These are phyloP conservation scores for Lithophane ornitopus DNA, from an alignment of 2,888 invertebrate species.

Conservation along the genomic window DNA sequence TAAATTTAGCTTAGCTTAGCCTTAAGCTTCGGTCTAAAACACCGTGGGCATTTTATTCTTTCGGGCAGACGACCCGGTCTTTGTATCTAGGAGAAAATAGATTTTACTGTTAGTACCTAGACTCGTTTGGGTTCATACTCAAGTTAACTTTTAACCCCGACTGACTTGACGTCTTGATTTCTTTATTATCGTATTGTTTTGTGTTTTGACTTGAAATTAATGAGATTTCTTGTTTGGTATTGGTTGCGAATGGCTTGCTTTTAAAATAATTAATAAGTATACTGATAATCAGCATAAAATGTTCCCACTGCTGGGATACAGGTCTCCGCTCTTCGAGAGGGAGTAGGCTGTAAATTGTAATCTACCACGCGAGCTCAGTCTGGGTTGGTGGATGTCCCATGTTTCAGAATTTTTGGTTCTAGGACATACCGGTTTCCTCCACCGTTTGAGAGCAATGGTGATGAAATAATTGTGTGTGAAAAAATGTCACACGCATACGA, in stretches of 20 bases:
- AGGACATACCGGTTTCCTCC: no score
- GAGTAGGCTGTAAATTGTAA: no score
- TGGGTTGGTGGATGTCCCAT: no score
- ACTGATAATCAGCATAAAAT: neutral
- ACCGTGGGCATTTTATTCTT: constrained; percentile 68
- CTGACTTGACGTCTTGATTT: constrained; percentile 52
- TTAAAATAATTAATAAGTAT: neutral
- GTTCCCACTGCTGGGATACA: no score
- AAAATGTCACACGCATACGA: neutral
- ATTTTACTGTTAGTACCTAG: constrained; percentile 57
- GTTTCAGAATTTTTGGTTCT: no score
- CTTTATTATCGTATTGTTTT: constrained; percentile 38
- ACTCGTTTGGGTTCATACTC: constrained; percentile 56
- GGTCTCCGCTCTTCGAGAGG: no score
- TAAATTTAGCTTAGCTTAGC: constrained; percentile 9
- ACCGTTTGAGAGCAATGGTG: no score
- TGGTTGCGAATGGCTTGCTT: neutral
- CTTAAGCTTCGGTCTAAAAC: constrained; percentile 60
- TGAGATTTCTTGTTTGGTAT: neutral
- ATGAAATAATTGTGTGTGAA: neutral
- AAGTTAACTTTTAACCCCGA: constrained; percentile 57
- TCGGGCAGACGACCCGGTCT: constrained; percentile 61
- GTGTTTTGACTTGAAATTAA: constrained; percentile 2
- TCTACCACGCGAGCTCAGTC: no score
- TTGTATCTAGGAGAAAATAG: constrained; percentile 68